Base-by-base conservation (phyloP, 2,888 invertebrate genomes). In the Nomada fabriciana region DNA sequence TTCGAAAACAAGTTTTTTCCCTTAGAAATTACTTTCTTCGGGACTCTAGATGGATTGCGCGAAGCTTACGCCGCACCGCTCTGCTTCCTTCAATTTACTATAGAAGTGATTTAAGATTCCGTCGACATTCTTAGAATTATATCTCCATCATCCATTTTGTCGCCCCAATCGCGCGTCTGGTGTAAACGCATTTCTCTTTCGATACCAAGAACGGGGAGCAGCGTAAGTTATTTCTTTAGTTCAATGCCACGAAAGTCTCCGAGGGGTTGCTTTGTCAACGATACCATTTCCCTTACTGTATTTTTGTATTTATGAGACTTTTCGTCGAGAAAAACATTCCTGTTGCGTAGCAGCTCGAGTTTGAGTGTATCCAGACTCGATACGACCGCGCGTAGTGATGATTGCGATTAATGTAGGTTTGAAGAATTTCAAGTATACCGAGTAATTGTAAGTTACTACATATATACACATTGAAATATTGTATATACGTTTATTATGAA, bases 221-320 rank as follows among this genome's bases (percentile, higher is more conserved):
- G 69, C 72, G 78, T 86, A 88, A 86, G 86, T 88, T 88, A 88
- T 87, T 88, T 80, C 88, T 89, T 89, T 82, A 79, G 82, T 86
- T 82, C 86, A 60, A 73, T 68, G 79, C 78, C 78, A 75, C 55
- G 88, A 86, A 83, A 79, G 78, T 71, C 84, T 69, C 69, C 76
- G 75, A 80, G 80, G 86, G 84, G 80, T 70, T 61, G 69, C 75
- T 68, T 76, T 69, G 70, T 67, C 76, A 75, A 75, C 88, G 74
- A 82, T 82, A 84, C 80, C 80, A 68, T 59, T 57, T 76, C 52
- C 69, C 72, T 63, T 43, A 20, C 52, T 23, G 52, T 57, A 60
- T 80, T 61, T 57, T 72, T 76, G 60, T 70, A 74, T 73, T 85
- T 80, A 65, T 67, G 71, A 69, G 73, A 75, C 80, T 72, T 74